Base-by-base conservation (phyloP, 2,888 invertebrate genomes). In the Sarcophaga carnaria region DNA sequence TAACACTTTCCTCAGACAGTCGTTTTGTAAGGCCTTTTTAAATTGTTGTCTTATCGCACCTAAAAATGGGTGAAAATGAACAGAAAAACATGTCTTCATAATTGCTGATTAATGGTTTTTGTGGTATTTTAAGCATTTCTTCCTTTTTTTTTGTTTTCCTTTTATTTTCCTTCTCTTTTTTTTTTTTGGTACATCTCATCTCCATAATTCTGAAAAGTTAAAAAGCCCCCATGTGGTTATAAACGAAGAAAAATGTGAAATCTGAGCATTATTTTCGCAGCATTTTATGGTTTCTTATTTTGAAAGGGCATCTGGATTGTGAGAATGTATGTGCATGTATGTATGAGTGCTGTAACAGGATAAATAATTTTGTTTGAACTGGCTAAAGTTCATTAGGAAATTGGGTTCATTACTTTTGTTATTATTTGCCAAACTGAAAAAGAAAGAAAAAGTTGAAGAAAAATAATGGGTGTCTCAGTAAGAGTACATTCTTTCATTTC, bases 91-190 rank as follows among this genome's bases (percentile, higher is more conserved):
- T 27, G 1, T 70, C 69, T 37, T 60, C 49, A 78, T 86, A 80
- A 86, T 86, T 86, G 77, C 66, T 80, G 83, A 86, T 83, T 83
- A 86, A 83, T 86, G 86, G 25, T 63, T 66, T 77, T 82, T 72
- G 66, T 76, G 82, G 54, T 72, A 20, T 37, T 83, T 66, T n/a
- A 14, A n/a, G 67, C 14, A 6, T 22, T 70, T 77, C 63, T 60
- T 74, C 71, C n/a, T 27, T 2, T 71, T 62, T 25, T 64, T 70
- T 37, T 37, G 37, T 37, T 37, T 37, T 37, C 37, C 37, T 37
- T 37, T 6, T 27, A 27, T 27, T 27, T 27, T 27, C 27, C 4
- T 4, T 6, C 6, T 2, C 6, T 37, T 6, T 37, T 2, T 37
- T 6, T 37, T 2, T 27, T 27, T 27, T 27, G 27, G 27, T 27